phyloP scores from a whole-genome alignment of 1,140 invertebrate species.

The Drosophila paulistorum region DNA sequence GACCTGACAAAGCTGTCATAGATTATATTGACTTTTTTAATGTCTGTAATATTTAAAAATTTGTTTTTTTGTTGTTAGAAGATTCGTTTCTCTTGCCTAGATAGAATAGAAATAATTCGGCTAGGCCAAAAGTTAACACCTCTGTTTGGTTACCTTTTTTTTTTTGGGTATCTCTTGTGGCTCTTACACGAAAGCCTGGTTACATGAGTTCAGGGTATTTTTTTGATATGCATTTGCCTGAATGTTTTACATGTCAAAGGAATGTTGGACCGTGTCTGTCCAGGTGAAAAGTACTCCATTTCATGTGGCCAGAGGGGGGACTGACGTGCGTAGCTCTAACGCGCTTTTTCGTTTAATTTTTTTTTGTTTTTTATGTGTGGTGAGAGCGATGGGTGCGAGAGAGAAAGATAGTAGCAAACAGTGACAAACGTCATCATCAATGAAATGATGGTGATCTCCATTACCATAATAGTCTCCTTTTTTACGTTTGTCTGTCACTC shows the following conservation, averaged over 20 bases:
- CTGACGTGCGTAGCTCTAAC: constrained; percentile 45
- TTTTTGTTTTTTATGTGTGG: constrained; percentile 12
- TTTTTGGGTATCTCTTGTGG: not conserved
- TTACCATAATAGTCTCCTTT: not conserved
- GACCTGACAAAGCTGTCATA: too few relatives aligned
- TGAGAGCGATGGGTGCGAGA: constrained; percentile 23
- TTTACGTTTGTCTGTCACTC: not conserved
- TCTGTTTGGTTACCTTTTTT: constrained; percentile 3
- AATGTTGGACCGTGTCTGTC: constrained; percentile 36
- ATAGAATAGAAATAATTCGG: constrained; percentile 2
- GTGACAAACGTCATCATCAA: constrained; percentile 42
- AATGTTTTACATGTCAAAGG: constrained; percentile 75
- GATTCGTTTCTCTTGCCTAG: too few relatives aligned
- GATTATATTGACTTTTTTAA: too few relatives aligned
- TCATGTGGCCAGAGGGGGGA: constrained; percentile 11
- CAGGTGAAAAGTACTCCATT: constrained; percentile 47
- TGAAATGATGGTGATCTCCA: constrained; percentile 29
- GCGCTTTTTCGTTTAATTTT: constrained; percentile 25
- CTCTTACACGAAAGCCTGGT: constrained; percentile 2
- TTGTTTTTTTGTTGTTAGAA: too few relatives aligned
- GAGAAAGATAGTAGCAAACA: constrained; percentile 53
- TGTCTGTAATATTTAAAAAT: too few relatives aligned
- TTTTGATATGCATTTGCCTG: constrained; percentile 40
- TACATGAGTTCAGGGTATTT: constrained; percentile 4
- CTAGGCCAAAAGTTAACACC: not conserved